phyloP scores from a whole-genome alignment of 2,797 vertebrate species.

The Tadarida brasiliensis region DNA sequence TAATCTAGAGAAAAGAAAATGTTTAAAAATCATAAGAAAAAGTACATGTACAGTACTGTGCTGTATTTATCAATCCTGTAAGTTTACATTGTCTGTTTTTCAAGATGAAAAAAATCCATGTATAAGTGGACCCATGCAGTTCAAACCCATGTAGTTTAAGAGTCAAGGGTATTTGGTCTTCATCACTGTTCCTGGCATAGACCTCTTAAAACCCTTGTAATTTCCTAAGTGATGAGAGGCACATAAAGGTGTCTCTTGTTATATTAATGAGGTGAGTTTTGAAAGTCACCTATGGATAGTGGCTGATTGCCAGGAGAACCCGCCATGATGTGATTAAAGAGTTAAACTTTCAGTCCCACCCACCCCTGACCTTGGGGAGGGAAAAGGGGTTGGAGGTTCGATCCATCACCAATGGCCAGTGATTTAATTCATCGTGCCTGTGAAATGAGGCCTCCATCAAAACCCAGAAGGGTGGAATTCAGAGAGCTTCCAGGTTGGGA shows the following conservation, averaged over 20 bases:
- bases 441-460: background rate
- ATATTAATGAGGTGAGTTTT: background rate
- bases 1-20: background rate
- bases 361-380: background rate
- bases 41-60: background rate
- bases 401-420: background rate
- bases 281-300: background rate
- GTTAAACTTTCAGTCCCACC: background rate
- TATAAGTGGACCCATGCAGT: no score
- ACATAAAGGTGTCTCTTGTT: background rate
- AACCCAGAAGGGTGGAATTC: background rate
- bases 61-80: background rate
- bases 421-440: background rate
- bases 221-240: background rate
- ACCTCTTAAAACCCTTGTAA: background rate
- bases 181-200: background rate
- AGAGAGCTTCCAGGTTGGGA: background rate
- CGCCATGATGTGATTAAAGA: background rate
- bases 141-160: background rate
- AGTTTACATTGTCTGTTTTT: background rate
- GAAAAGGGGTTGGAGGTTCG: background rate
- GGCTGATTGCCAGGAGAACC: background rate
- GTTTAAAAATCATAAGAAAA: background rate
- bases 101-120: background rate
- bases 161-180: background rate